These are phyloP conservation scores for Amblyjoppa fuscipennis DNA, from an alignment of 2,888 invertebrate species.

Conservation along the genomic window DNA sequence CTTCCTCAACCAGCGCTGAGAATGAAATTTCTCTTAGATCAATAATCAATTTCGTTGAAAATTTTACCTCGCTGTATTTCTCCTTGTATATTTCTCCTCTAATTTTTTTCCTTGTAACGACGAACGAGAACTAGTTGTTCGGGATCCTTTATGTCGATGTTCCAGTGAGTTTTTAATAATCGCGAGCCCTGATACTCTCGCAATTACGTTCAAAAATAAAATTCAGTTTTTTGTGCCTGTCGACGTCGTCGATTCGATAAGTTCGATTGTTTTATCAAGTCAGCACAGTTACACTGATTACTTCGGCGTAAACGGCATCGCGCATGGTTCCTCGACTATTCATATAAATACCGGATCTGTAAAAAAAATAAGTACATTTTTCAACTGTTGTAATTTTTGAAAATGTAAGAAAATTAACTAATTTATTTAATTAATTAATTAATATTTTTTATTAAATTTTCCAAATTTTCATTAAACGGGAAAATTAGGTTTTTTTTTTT, in stretches of 20 bases:
- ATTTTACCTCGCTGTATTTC: neutral
- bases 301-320: conserved; percentile 85
- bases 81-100: neutral
- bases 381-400: too few species aligned
- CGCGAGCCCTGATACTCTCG: conserved; percentile 87
- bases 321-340: conserved; percentile 83
- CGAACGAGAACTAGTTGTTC: conserved; percentile 93
- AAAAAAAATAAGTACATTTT: too few species aligned
- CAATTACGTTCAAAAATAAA: conserved; percentile 89
- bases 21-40: too few species aligned
- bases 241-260: conserved; percentile 94
- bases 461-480: neutral
- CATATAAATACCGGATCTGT: conserved; percentile 82
- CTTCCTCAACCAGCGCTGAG: too few species aligned
- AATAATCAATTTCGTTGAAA: neutral
- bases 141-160: conserved; percentile 87
- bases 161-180: conserved; percentile 94
- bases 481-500: too few species aligned
- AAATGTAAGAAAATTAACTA: neutral
- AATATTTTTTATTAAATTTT: neutral
- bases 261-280: conserved; percentile 96
- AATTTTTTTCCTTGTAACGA: conserved; percentile 84
- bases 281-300: conserved; percentile 91
- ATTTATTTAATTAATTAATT: neutral
- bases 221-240: conserved; percentile 90